phyloP scores from a whole-genome alignment of 2,113 vertebrate species.

The Siniperca knerii region DNA sequence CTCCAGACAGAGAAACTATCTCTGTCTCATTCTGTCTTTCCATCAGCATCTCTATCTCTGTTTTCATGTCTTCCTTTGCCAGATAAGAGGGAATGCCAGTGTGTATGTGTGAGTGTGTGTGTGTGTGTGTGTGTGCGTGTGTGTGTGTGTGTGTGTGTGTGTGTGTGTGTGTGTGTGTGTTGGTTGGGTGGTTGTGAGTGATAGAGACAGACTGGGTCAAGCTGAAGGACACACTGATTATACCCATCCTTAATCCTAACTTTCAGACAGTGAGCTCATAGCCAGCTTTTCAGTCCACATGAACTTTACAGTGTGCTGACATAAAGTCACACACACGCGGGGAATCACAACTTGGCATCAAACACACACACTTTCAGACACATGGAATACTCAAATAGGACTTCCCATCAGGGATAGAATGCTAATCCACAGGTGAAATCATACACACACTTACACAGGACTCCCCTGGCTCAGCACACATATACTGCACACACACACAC shows the following conservation, averaged over 20 bases:
- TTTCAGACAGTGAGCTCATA: constrained; percentile 50
- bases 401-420: constrained; percentile 8
- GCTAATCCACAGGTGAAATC: constrained; percentile 52
- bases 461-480: constrained; percentile 27
- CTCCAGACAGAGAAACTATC: no score
- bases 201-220: constrained; percentile 21
- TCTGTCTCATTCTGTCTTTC: no score
- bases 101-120: background rate
- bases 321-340: constrained; percentile 8
- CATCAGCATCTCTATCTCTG: background rate
- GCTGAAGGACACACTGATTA: constrained; percentile 58
- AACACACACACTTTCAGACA: constrained; percentile 2
- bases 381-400: constrained; percentile 8
- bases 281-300: constrained; percentile 41
- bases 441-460: constrained; percentile 30
- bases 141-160: background rate
- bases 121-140: constrained; percentile 6
- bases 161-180: background rate
- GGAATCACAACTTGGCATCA: constrained; percentile 17
- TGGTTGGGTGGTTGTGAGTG: background rate
- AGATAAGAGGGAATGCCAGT: background rate
- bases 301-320: constrained; percentile 34
- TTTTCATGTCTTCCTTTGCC: background rate
- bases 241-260: constrained; percentile 55
- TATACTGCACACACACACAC: constrained; percentile 1